phyloP scores from a whole-genome alignment of 2,113 vertebrate species.

The Narcine bancroftii region DNA sequence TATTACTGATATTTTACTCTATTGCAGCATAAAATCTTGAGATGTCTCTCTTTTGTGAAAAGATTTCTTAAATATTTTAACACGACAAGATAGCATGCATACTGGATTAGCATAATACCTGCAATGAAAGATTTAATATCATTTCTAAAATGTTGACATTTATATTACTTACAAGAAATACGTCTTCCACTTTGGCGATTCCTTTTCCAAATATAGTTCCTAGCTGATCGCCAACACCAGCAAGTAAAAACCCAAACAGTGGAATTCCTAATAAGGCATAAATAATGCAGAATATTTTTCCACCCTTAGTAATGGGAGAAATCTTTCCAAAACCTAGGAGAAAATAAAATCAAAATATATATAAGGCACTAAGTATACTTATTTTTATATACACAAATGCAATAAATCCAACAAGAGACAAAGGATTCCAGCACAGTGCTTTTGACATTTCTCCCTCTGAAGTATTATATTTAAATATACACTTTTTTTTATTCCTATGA shows the following conservation, averaged over 20 bases:
- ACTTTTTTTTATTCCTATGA: neutral
- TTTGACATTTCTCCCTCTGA: neutral
- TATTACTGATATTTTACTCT: neutral
- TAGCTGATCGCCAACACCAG: conserved; percentile 92
- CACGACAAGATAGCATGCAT: neutral
- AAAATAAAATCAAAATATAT: conserved; percentile 39
- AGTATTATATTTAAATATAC: neutral
- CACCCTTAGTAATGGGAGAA: conserved; percentile 89
- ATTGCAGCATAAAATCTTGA: neutral
- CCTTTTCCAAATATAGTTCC: conserved; percentile 97
- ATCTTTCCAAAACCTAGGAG: conserved; percentile 91
- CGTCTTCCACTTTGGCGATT: conserved; percentile 91
- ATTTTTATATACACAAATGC: neutral
- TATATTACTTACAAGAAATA: conserved; percentile 77
- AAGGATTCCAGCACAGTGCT: neutral
- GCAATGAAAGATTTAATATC: neutral
- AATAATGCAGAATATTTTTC: conserved; percentile 95
- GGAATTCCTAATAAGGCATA: conserved; percentile 96
- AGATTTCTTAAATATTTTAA: neutral
- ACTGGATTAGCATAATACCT: neutral
- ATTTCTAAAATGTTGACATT: neutral
- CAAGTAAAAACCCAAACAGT: conserved; percentile 91
- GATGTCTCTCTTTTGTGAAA: neutral
- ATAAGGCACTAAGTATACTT: neutral
- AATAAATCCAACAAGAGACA: neutral